Conservation (phyloP, 1,140 invertebrate genomes). For the Drosophila bocki region DNA sequence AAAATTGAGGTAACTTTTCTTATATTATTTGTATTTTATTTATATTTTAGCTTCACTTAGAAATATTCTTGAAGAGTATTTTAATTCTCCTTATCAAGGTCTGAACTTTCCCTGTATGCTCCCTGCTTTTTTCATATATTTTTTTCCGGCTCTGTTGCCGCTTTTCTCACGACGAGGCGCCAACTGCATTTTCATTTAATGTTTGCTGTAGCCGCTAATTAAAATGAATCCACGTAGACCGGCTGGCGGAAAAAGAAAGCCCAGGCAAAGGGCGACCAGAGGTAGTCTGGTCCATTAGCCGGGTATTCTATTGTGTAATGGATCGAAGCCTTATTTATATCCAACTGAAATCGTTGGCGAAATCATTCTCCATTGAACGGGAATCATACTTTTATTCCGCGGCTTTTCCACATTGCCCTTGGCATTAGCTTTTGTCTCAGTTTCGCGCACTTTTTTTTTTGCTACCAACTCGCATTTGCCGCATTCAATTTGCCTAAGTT, state of each 20-base stretch:
- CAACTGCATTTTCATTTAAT: conserved; percentile 57
- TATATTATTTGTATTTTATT: background rate
- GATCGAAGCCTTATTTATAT: conserved; percentile 35
- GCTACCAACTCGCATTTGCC: conserved; percentile 40
- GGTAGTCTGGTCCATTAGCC: conserved; percentile 32
- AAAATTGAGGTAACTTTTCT: background rate
- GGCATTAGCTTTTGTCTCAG: conserved; percentile 44
- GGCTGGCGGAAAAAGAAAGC: conserved; percentile 19
- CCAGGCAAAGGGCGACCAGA: background rate
- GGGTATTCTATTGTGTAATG: conserved; percentile 33
- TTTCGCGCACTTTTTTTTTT: conserved; percentile 14
- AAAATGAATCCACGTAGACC: conserved; percentile 68
- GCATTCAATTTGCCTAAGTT: conserved; percentile 81
- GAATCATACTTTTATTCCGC: conserved; percentile 7
- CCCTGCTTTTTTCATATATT: conserved; percentile 1
- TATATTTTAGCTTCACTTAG: background rate
- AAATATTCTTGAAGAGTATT: background rate
- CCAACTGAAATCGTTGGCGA: conserved; percentile 16
- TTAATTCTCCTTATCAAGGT: too few relatives aligned
- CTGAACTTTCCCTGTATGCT: background rate
- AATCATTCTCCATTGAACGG: conserved; percentile 34
- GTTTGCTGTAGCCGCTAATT: conserved; percentile 61
- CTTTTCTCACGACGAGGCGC: conserved; percentile 49
- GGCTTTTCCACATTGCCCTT: conserved; percentile 51
- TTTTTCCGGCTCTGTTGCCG: conserved; percentile 31